Percentiles rank a stretch among this genome's conserved stretches.
Evolutionary conservation across 2,888 invertebrate species (phyloP).

Genomic region (Oconnorella tubifera): DNA sequence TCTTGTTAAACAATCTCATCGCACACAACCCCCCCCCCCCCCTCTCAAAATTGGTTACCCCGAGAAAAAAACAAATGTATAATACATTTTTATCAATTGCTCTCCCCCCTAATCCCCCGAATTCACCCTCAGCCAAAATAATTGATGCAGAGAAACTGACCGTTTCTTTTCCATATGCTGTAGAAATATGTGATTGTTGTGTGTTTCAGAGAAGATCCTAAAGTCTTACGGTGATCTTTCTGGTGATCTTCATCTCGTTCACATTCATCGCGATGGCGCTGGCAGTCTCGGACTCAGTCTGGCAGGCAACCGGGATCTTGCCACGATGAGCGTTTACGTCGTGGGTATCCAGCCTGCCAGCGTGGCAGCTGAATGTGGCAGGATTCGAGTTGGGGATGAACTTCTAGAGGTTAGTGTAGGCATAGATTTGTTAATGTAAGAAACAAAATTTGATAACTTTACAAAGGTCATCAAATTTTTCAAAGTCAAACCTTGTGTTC

Average conservation of each 20-base stretch:
- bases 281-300: constrained; percentile 76
- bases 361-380: constrained; percentile 66
- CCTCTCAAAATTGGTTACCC: too few species aligned
- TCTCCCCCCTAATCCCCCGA: too few species aligned
- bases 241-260: constrained; percentile 66
- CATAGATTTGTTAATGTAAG: too few species aligned
- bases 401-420: constrained; percentile 72
- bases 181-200: not conserved
- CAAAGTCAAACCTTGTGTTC: too few species aligned
- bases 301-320: constrained; percentile 89
- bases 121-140: too few species aligned
- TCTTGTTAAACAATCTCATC: too few species aligned
- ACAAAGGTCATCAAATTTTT: too few species aligned
- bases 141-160: not conserved
- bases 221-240: constrained; percentile 82
- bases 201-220: constrained; percentile 55
- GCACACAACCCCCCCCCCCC: too few species aligned
- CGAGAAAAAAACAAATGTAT: too few species aligned
- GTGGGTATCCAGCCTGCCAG: constrained; percentile 89
- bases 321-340: constrained; percentile 92
- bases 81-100: too few species aligned
- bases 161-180: not conserved
- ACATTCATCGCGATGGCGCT: constrained; percentile 64
- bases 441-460: too few species aligned
- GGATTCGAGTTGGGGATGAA: constrained; percentile 87